These are phyloP conservation scores for Aethina tumida DNA, from an alignment of 1,140 invertebrate species.

Conservation along the genomic window DNA sequence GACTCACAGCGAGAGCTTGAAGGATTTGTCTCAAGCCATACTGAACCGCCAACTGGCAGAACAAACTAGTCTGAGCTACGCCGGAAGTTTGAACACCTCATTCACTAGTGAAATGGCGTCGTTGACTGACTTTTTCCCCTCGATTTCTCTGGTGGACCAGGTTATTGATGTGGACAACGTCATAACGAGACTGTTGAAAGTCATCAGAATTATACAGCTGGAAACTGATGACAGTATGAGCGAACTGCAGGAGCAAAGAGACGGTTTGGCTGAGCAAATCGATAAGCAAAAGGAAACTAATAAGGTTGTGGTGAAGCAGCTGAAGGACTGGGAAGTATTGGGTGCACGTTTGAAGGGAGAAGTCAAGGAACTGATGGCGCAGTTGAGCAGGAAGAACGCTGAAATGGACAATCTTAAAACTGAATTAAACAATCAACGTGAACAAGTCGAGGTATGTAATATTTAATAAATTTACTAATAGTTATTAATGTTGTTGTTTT, in stretches of 20 bases:
- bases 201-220: constrained; percentile 58
- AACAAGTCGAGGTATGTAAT: constrained; percentile 23
- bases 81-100: constrained; percentile 25
- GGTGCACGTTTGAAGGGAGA: constrained; percentile 42
- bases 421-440: constrained; percentile 40
- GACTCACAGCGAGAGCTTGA: constrained; percentile 47
- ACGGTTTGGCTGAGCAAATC: constrained; percentile 27
- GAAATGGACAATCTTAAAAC: constrained; percentile 41
- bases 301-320: constrained; percentile 37
- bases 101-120: constrained; percentile 36
- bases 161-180: constrained; percentile 66
- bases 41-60: constrained; percentile 48
- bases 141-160: constrained; percentile 53
- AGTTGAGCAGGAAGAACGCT: constrained; percentile 39
- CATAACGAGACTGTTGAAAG: constrained; percentile 61
- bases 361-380: constrained; percentile 41
- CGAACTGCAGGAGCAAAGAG: constrained; percentile 47
- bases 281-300: constrained; percentile 34
- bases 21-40: constrained; percentile 55
- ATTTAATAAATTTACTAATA: constrained; percentile 3
- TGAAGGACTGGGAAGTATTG: constrained; percentile 43
- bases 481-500: constrained; percentile 8
- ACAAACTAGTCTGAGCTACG: constrained; percentile 30
- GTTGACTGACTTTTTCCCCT: constrained; percentile 31
- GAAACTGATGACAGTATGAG: constrained; percentile 55